Conservation (phyloP, 2,113 vertebrate genomes). For the Pogonocichla stellata region DNA sequence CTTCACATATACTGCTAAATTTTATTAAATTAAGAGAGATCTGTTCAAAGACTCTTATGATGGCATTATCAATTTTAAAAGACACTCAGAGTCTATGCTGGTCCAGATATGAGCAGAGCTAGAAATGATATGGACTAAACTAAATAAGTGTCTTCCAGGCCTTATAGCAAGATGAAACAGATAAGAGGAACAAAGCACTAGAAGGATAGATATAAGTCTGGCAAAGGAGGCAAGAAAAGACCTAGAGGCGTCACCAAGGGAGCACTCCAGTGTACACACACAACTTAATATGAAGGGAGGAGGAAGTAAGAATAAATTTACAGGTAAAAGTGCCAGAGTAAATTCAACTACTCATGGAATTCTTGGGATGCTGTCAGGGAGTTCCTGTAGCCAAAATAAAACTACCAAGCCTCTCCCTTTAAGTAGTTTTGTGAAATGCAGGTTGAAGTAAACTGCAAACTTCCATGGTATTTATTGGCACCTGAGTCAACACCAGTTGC, state of each 20-base stretch:
- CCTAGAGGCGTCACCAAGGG: not conserved
- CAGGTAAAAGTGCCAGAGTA: not conserved
- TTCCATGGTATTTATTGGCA: not conserved
- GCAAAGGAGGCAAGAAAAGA: not conserved
- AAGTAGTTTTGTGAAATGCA: not conserved
- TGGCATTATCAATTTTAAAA: not conserved
- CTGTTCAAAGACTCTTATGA: not conserved
- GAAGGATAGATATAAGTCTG: not conserved
- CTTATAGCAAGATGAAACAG: not conserved
- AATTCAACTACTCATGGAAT: not conserved
- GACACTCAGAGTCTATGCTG: not conserved
- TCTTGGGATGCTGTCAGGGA: not conserved
- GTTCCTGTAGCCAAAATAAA: not conserved
- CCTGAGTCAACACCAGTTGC: fast-evolving
- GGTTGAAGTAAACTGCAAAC: not conserved
- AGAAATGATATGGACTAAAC: not conserved
- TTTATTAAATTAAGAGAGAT: not conserved
- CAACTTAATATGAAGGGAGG: not conserved
- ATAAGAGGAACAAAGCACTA: not conserved
- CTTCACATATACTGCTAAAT: not conserved
- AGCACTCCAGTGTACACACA: not conserved
- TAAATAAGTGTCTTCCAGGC: not conserved
- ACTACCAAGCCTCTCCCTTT: not conserved
- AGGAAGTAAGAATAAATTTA: not conserved
- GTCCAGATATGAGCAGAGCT: not conserved